These are phyloP conservation scores for Nemotelus pantherinus DNA, from an alignment of 2,888 invertebrate species.

Conservation along the genomic window DNA sequence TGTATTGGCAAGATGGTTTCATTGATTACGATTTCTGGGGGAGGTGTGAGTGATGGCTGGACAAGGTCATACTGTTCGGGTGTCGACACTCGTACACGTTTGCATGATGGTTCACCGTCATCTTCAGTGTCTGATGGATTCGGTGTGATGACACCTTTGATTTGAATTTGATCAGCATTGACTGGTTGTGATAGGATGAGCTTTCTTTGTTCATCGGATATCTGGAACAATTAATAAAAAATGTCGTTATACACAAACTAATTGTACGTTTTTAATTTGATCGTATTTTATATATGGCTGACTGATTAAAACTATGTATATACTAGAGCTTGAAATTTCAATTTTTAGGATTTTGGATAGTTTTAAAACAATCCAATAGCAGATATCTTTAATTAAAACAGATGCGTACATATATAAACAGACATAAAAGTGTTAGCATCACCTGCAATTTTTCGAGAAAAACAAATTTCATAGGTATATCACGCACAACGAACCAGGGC, in stretches of 20 bases:
- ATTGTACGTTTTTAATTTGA: neutral
- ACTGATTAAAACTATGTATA: too few relatives aligned
- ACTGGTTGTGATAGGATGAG: constrained; percentile 3
- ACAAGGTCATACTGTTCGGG: constrained; percentile 39
- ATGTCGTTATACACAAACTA: neutral
- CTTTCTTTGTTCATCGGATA: constrained; percentile 21
- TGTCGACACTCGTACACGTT: constrained; percentile 52
- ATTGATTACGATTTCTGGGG: constrained; percentile 50
- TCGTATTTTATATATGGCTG: neutral
- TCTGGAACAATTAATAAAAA: constrained; percentile 34
- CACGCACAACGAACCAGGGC: too few relatives aligned
- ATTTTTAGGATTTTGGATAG: neutral
- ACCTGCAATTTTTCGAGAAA: too few relatives aligned
- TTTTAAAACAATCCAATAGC: neutral
- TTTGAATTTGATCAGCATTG: constrained; percentile 44
- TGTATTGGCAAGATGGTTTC: constrained; percentile 43
- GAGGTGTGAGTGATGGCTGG: constrained; percentile 50
- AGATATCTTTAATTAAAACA: neutral
- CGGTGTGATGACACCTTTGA: constrained; percentile 74
- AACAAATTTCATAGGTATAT: too few relatives aligned
- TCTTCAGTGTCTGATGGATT: constrained; percentile 88
- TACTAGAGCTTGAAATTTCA: neutral
- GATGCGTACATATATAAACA: neutral
- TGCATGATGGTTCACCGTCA: constrained; percentile 70
- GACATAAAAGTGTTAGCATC: too few relatives aligned